Conservation (phyloP, 2,797 vertebrate genomes). For the Coregonus sp. region DNA sequence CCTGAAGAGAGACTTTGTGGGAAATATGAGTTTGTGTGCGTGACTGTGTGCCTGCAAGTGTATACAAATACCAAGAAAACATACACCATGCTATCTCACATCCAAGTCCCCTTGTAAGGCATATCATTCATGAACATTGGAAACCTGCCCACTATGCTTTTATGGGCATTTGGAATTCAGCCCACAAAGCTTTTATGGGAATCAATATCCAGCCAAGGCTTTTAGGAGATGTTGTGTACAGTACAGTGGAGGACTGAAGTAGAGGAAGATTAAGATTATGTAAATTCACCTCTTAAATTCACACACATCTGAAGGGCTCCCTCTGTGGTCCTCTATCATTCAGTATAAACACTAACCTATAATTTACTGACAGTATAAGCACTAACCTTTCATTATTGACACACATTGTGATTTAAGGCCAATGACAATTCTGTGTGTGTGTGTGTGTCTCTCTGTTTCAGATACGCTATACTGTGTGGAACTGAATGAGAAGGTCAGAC, state of each 20-base stretch:
- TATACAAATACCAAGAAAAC: neutral
- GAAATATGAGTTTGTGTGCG: neutral
- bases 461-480: slow-evolving; percentile 92
- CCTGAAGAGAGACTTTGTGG: neutral
- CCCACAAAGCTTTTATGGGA: slow-evolving; percentile 20
- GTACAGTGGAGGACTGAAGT: neutral
- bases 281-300: neutral
- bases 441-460: slow-evolving; percentile 49
- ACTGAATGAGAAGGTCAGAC: slow-evolving; percentile 91
- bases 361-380: neutral
- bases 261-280: neutral
- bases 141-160: neutral
- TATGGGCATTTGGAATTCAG: slow-evolving; percentile 1
- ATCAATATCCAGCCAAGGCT: slow-evolving; percentile 10
- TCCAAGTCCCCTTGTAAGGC: neutral
- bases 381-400: neutral
- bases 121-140: neutral
- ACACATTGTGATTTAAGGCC: neutral
- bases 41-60: neutral
- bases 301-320: neutral
- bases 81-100: neutral
- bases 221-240: neutral
- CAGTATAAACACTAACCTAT: neutral
- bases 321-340: neutral
- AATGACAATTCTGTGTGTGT: neutral